phyloP scores from a whole-genome alignment of 2,888 invertebrate genomes.

The Acleris laterana region DNA sequence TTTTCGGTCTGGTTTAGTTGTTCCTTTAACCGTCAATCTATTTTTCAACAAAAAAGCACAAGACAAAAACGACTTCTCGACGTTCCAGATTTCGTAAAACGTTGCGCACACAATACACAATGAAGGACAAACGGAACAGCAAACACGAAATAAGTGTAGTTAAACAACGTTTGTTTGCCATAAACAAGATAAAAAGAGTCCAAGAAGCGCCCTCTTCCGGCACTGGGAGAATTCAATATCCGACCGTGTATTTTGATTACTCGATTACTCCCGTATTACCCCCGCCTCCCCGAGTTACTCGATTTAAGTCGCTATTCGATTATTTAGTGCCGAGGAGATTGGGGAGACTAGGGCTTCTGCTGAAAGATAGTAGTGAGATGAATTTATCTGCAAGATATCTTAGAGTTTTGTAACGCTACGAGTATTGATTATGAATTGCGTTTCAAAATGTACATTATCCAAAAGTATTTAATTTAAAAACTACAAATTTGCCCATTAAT shows the following conservation, averaged over 20 bases:
- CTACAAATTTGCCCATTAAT: too few relatives aligned
- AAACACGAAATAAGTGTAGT: constrained; percentile 35
- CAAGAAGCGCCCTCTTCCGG: constrained; percentile 58
- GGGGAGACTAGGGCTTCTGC: constrained; percentile 1
- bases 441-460: too few relatives aligned
- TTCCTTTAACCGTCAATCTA: too few relatives aligned
- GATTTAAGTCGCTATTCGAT: constrained; percentile 51
- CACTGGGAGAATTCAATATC: constrained; percentile 82
- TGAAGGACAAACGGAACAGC: constrained; percentile 4
- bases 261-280: constrained; percentile 59
- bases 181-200: constrained; percentile 75
- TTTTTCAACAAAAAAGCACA: too few relatives aligned
- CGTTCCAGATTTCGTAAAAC: not conserved
- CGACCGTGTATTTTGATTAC: constrained; percentile 72
- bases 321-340: constrained; percentile 28
- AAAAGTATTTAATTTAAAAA: too few relatives aligned
- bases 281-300: constrained; percentile 49
- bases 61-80: not conserved
- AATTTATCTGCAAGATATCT: too few relatives aligned
- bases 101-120: not conserved
- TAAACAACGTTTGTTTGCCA: constrained; percentile 59
- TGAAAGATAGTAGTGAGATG: too few relatives aligned
- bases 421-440: too few relatives aligned
- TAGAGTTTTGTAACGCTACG: too few relatives aligned
- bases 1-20: too few relatives aligned